Conservation (phyloP, 2,113 vertebrate genomes). For the Leiothrix lutea region DNA sequence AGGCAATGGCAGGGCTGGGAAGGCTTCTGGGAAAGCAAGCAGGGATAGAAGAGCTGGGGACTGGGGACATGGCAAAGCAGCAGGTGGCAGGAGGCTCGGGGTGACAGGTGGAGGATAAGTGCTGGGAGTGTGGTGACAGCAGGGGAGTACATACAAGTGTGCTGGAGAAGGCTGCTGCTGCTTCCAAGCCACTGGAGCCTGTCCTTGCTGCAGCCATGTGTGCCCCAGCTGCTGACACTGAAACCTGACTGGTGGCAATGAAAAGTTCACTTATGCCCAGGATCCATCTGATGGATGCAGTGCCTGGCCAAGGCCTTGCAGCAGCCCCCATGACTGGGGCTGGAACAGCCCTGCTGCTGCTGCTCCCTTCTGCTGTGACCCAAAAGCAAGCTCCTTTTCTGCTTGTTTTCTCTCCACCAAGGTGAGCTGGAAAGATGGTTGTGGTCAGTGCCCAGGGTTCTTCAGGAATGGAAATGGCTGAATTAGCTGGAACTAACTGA, state of each 20-base stretch:
- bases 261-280: background rate
- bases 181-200: background rate
- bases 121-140: background rate
- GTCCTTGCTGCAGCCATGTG: background rate
- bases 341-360: background rate
- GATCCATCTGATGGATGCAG: background rate
- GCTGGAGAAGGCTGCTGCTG: background rate
- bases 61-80: background rate
- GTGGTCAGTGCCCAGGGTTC: background rate
- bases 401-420: background rate
- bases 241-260: background rate
- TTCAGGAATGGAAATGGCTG: background rate
- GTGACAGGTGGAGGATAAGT: background rate
- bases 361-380: background rate
- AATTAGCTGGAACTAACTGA: background rate
- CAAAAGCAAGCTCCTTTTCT: background rate
- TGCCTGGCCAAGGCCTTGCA: background rate
- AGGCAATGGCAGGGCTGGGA: background rate
- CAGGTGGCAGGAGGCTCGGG: background rate
- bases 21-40: background rate
- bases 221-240: background rate
- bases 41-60: background rate
- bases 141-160: fast-evolving
- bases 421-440: background rate
- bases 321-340: background rate